Conservation (phyloP, 30 jellyfish, hydroid and myxozoan genomes). For the Nemopilema nomurai region DNA sequence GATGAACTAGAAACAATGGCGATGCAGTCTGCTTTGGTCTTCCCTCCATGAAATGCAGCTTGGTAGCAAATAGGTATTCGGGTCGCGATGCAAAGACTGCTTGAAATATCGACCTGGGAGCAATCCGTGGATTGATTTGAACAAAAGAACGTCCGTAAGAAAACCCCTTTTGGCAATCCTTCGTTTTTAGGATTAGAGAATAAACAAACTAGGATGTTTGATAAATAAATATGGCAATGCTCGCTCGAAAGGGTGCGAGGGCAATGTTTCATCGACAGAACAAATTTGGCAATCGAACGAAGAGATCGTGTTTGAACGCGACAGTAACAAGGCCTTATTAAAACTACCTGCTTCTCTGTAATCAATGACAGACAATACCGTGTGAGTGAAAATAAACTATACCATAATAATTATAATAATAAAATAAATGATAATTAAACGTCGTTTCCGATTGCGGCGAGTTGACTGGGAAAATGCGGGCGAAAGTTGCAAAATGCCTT, state of each 20-base stretch:
- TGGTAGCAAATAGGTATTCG: background rate
- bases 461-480: background rate
- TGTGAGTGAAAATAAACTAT: background rate
- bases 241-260: too few relatives aligned
- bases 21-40: background rate
- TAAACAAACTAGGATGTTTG: too few relatives aligned
- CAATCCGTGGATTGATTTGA: too few relatives aligned
- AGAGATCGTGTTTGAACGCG: background rate
- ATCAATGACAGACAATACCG: background rate
- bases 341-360: background rate
- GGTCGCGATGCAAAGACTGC: background rate
- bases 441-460: background rate
- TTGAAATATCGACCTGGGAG: background rate
- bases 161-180: too few relatives aligned
- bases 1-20: background rate
- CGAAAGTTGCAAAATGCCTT: background rate
- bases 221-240: too few relatives aligned
- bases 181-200: too few relatives aligned
- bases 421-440: background rate
- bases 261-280: too few relatives aligned
- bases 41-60: background rate
- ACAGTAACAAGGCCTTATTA: background rate
- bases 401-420: background rate
- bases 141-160: too few relatives aligned
- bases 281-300: too few relatives aligned